Evolutionary conservation across 2,113 vertebrate genomes (phyloP), one percentile per base, ranked within the genome.

Genomic region (Fukomys damarensis): DNA sequence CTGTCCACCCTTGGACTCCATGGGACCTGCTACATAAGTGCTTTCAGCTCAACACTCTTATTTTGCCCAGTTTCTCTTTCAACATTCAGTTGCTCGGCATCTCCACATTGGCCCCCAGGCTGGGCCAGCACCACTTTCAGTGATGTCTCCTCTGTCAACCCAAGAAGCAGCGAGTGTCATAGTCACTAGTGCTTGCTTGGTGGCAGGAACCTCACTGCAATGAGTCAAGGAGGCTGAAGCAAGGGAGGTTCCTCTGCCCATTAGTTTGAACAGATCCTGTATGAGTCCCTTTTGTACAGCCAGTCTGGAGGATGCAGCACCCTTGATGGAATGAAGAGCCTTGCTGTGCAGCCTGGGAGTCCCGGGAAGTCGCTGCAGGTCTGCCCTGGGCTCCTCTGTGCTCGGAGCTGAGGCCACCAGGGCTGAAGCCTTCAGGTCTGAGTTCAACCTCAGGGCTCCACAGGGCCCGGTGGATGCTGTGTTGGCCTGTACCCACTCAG

Each of bases 401-500:
- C 68, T 72, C 5, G n/a, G n/a, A 41, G 68, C 38, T 41, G 70
- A 43, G 70, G 70, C 70, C 38, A 13, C 68, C 38, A 46, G 72
- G 2, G 12, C 72, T 30, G 41, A 28, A 26, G 24, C 26, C 72
- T 46, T 76, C 41, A 16, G 72, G 72, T 46, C 74, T 16, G 12
- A 24, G 72, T 41, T 30, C 72, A 46, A 6, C 72, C 26, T 30
- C 14, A 6, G 63, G 74, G 74, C 72, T 43, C 38, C 41, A 74
- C 10, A 26, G 70, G 41, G 19, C 11, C 24, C 70, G 2, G 12
- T 12, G 12, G 70, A 43, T 1, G 7, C 26, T 3, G 14, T 6
- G 6, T 7, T 14, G 13, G 43, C 38, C 43, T 49, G 12, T 3
- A 38, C 43, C 43, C 3, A 1, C 43, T 3, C 2, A 2, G 10